Base-by-base conservation (phyloP, 2,797 vertebrate species). In the Carduelis carduelis region DNA sequence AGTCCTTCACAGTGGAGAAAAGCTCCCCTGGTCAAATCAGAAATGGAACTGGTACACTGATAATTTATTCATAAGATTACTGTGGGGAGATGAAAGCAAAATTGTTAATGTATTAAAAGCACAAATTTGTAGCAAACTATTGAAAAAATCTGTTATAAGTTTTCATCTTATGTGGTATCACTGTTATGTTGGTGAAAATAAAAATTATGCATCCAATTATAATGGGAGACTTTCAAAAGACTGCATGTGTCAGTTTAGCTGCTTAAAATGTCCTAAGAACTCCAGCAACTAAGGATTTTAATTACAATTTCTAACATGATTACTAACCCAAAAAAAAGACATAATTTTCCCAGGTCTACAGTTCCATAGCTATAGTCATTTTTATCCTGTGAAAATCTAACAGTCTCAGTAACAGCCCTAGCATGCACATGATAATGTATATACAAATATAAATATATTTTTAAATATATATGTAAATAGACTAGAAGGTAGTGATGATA, bases 401-500 rank as follows among this genome's bases (percentile, higher is more conserved):
- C 28, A 50, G 24, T 23, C 18, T 68, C 20, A 46, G 41, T 60
- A 26, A 55, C 14, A 35, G 23, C 8, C 5, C 7, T 63, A 71
- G 1, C 10, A 39, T 30, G 27, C 18, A 49, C 35, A 66, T 10
- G 14, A 57, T 12, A 43, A 50, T 18, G 1, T 27, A 35, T 43
- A 43, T 12, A 43, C 14, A 50, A 35, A 43, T 43, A 74, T 23
- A 57, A 43, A 37, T 22, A 15, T 37, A 9, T 23, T 3, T 57
- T 6, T 23, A 30, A 28, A 55, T 21, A 9, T 41, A 43, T 43
- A 23, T 32, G 6, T 44, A 43, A 59, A n/a, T 23, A 28, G 22
- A 66, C 4, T 1, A 1, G 7, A 50, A 23, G 12, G 4, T 35
- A 52, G 4, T 23, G 23, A 24, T 43, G 32, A 28, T 44, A 3